phyloP scores from a whole-genome alignment of 2,113 vertebrate species.

The Carassius auratus region DNA sequence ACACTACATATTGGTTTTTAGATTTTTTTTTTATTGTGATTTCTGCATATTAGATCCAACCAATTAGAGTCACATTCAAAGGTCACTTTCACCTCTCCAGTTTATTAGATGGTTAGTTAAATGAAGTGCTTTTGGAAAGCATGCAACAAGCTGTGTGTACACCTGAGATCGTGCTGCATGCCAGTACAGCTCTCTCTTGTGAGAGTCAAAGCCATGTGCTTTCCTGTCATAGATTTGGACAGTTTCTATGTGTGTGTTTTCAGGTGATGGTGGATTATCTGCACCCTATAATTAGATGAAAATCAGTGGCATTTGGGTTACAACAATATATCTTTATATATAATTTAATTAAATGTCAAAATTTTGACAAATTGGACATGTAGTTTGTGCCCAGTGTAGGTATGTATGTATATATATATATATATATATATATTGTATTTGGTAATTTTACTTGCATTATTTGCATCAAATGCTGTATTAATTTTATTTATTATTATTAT shows the following conservation, averaged over 20 bases:
- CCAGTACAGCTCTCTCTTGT: not conserved
- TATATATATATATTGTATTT: no score
- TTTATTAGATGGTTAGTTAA: constrained; percentile 14
- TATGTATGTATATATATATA: no score
- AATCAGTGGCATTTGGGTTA: not conserved
- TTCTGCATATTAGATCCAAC: not conserved
- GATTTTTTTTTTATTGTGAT: not conserved
- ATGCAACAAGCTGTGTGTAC: not conserved
- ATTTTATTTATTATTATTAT: no score
- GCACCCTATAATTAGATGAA: not conserved
- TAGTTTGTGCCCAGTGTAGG: no score
- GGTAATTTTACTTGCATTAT: no score
- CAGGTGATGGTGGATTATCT: not conserved
- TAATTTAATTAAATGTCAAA: no score
- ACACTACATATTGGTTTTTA: constrained; percentile 34
- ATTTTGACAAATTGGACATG: no score
- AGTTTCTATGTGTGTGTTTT: not conserved
- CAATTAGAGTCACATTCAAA: not conserved
- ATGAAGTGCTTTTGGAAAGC: not conserved
- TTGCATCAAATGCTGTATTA: no score
- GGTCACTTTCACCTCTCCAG: not conserved
- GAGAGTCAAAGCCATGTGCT: not conserved
- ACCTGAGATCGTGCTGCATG: not conserved
- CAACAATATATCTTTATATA: no score
- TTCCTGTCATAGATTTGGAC: not conserved